Percentiles rank a stretch among this genome's conserved stretches.
Evolutionary conservation across 2,113 vertebrate genomes (phyloP).

Genomic region (Puffinus mauretanicus): DNA sequence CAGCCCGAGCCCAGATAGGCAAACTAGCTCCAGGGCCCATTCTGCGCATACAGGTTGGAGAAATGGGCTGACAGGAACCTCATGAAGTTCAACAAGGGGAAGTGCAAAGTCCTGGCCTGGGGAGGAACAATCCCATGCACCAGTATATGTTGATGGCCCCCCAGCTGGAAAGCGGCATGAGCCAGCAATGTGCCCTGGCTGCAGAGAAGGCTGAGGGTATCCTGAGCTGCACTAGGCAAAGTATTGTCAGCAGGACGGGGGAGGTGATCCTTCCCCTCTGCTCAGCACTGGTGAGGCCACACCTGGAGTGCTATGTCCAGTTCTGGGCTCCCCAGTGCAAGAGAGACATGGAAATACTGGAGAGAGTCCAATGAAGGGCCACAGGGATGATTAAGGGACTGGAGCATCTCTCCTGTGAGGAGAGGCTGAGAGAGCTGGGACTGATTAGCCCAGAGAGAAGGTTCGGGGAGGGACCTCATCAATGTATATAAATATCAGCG

Average conservation of each 20-base stretch:
- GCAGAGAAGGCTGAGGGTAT: not conserved
- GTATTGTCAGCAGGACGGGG: not conserved
- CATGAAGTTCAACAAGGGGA: not conserved
- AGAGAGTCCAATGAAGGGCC: not conserved
- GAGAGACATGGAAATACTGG: no score
- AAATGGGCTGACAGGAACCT: not conserved
- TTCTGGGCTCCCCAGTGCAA: not conserved
- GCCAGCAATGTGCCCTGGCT: not conserved
- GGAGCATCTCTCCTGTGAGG: not conserved
- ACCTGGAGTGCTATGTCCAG: not conserved
- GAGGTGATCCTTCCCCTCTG: not conserved
- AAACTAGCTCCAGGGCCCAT: not conserved
- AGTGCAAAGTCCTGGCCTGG: not conserved
- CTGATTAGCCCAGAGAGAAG: not conserved
- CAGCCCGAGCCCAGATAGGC: not conserved
- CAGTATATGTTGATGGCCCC: not conserved
- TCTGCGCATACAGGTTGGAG: not conserved
- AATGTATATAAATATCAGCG: not conserved
- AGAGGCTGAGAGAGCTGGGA: not conserved
- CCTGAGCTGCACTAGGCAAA: not conserved
- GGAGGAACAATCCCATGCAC: not conserved
- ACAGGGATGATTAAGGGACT: not conserved
- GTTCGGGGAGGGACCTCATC: not conserved
- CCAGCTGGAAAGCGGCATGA: not conserved
- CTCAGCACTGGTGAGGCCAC: not conserved